Evolutionary conservation across 2,113 vertebrate species (phyloP).

Genomic region (Peromyscus californicus): DNA sequence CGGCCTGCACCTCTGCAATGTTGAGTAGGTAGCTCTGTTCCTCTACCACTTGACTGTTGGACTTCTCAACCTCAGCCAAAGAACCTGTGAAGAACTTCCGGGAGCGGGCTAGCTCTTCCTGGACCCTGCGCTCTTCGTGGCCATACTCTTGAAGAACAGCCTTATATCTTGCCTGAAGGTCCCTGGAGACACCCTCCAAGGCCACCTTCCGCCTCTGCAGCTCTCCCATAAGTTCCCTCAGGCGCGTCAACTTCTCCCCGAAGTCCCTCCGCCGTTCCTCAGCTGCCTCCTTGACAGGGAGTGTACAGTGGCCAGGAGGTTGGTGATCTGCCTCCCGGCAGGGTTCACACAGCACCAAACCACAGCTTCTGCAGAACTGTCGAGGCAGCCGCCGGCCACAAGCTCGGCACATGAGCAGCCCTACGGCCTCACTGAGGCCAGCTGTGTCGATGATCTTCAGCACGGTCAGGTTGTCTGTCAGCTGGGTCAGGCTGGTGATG

Average conservation of each 20-base stretch:
- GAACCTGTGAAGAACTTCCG: constrained; percentile 93
- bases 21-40: constrained; percentile 97
- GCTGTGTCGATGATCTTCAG: constrained; percentile 97
- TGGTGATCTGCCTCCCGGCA: constrained; percentile 92
- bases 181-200: constrained; percentile 93
- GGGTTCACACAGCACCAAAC: constrained; percentile 92
- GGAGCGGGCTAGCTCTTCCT: constrained; percentile 94
- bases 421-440: constrained; percentile 90
- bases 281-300: constrained; percentile 92
- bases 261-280: constrained; percentile 94
- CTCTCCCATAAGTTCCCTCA: constrained; percentile 92
- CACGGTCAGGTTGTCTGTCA: constrained; percentile 97
- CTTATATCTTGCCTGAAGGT: constrained; percentile 92
- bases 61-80: constrained; percentile 94
- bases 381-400: constrained; percentile 94
- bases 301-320: constrained; percentile 91
- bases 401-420: constrained; percentile 94
- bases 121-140: constrained; percentile 93
- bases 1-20: constrained; percentile 96
- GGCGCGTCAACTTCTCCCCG: constrained; percentile 88
- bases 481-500: constrained; percentile 94
- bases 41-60: constrained; percentile 94
- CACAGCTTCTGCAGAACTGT: constrained; percentile 94
- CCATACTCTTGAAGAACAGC: constrained; percentile 95
- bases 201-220: constrained; percentile 94